Base-by-base conservation (phyloP, 2,113 vertebrate genomes). In the Proterorhinus semilunaris region DNA sequence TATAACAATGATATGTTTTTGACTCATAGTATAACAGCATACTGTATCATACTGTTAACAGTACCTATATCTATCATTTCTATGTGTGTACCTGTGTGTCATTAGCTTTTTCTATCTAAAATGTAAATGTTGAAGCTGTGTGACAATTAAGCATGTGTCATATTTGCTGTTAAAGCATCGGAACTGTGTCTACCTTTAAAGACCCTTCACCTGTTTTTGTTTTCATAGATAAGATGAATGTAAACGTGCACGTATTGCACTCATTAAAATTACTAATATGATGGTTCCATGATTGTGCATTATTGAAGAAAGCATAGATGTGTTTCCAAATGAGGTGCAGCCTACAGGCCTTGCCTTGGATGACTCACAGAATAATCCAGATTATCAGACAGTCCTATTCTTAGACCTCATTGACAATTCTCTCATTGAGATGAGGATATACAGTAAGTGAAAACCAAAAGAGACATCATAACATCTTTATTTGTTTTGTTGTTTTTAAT, bases 371-470 rank as follows among this genome's bases (percentile, higher is more conserved):
- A 74, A 86, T 87, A 85, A 85, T 84, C 68, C 79, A 79, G 87
- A 89, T 90, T 88, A 90, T 82, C 69, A 78, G 50, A 0, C 73
- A 71, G 15, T 73, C 82, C 81, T 89, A 87, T 88, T 89, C 69
- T 83, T 83, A 72, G 79, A 76, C 58, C 79, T 80, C 67, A 83
- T 86, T 83, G 58, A 75, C 83, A 76, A 69, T 67, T 68, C 68
- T 79, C 50, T 69, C 68, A 54, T n/a, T 50, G 55, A 76, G 74
- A 75, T 76, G 36, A 82, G 62, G 50, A 48, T 27, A 55, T 50
- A 21, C 17, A 11, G 27, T 36, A 36, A 36, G 27, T 76, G 74
- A 1, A 75, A 75, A 11, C 6, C 17, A 11, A 79, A 11, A 46
- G 46, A 43, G 52, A 69, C 64, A 72, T 71, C 46, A 65, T 44